Conservation (phyloP, 2,113 vertebrate species). For the Ginglymostoma cirratum region DNA sequence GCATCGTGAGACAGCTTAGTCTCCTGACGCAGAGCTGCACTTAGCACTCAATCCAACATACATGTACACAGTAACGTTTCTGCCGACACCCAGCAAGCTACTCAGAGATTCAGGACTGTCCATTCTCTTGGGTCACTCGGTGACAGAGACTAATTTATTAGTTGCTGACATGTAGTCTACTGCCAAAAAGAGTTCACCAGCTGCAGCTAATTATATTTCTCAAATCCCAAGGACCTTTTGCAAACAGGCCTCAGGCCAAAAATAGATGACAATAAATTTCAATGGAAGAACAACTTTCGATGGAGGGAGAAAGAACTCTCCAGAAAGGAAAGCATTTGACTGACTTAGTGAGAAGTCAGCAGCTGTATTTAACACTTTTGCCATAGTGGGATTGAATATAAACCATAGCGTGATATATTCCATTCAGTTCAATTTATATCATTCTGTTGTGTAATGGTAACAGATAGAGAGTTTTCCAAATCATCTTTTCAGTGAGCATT, state of each 20-base stretch:
- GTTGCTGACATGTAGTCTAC: not conserved
- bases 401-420: not conserved
- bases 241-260: not conserved
- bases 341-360: not conserved
- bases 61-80: conserved; percentile 32
- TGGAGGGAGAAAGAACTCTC: not conserved
- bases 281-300: not conserved
- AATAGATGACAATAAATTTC: not conserved
- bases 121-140: not conserved
- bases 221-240: not conserved
- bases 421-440: not conserved
- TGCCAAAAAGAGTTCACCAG: conserved; percentile 16
- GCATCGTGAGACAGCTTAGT: conserved; percentile 41
- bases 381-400: not conserved
- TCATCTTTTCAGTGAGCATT: not conserved
- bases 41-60: conserved; percentile 40
- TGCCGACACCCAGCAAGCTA: conserved; percentile 7
- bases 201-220: conserved; percentile 29
- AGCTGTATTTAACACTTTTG: not conserved
- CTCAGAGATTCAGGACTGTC: not conserved
- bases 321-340: not conserved
- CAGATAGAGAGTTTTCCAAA: not conserved
- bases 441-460: not conserved
- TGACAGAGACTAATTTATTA: conserved; percentile 39
- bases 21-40: conserved; percentile 46